Evolutionary conservation across 1,140 invertebrate species (phyloP).

Genomic region (Pseudachorutes palmiensis): DNA sequence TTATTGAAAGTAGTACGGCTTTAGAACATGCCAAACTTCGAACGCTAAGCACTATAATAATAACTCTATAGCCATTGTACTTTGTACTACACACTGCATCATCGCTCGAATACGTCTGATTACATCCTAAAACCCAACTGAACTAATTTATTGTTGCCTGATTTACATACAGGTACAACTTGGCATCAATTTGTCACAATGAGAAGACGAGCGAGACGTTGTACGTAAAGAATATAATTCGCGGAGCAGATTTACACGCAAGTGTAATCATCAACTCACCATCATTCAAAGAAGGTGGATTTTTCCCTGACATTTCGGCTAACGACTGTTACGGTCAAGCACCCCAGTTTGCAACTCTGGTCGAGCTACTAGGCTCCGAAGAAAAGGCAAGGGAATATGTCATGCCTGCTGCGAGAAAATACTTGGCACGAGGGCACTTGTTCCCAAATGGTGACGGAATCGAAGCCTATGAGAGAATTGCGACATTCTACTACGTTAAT

Average conservation of each 20-base stretch:
- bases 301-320: constrained; percentile 37
- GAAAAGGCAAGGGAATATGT: constrained; percentile 15
- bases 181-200: constrained; percentile 22
- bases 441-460: constrained; percentile 58
- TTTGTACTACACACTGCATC: too few relatives aligned
- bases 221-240: constrained; percentile 10
- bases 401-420: constrained; percentile 33
- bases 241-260: constrained; percentile 15
- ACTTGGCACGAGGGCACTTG: constrained; percentile 57
- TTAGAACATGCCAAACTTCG: too few relatives aligned
- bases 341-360: constrained; percentile 20
- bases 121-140: neutral
- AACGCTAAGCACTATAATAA: too few relatives aligned
- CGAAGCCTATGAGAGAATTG: constrained; percentile 52
- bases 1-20: too few relatives aligned
- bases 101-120: neutral
- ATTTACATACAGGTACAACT: constrained; percentile 8
- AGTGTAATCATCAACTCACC: constrained; percentile 22
- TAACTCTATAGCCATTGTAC: too few relatives aligned
- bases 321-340: constrained; percentile 34
- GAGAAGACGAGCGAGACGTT: constrained; percentile 12
- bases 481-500: constrained; percentile 58
- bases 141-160: neutral
- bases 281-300: constrained; percentile 36
- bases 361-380: constrained; percentile 2